Evolutionary conservation across 2,113 vertebrate genomes (phyloP).

Genomic region (Bufo gargarizans): DNA sequence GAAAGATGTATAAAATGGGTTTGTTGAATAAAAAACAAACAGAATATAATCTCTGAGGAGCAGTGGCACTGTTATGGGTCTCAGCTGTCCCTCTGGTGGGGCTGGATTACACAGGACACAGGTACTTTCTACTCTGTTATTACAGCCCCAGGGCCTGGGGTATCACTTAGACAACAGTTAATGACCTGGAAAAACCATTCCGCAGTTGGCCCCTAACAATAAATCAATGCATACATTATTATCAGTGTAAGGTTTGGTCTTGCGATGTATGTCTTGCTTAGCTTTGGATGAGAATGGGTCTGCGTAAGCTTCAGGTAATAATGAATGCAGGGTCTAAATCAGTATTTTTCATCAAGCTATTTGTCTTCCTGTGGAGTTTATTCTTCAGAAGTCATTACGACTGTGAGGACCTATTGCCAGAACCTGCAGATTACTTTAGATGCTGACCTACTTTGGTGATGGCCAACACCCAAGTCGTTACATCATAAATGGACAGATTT

Average conservation of each 20-base stretch:
- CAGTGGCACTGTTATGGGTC: not conserved
- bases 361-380: conserved; percentile 6
- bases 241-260: not conserved
- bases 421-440: conserved; percentile 42
- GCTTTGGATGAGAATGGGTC: not conserved
- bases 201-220: not conserved
- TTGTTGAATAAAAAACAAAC: too few species aligned
- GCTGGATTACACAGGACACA: conserved; percentile 16
- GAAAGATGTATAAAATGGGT: not conserved
- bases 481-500: conserved; percentile 26
- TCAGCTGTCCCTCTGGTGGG: conserved; percentile 13
- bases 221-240: conserved; percentile 41
- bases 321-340: not conserved
- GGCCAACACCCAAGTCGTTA: conserved; percentile 2
- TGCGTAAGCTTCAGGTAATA: not conserved
- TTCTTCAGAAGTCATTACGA: conserved; percentile 42
- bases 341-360: conserved; percentile 1
- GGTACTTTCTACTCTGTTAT: conserved; percentile 23
- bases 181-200: conserved; percentile 30
- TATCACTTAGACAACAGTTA: conserved; percentile 24
- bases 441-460: conserved; percentile 41
- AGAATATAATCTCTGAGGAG: too few species aligned
- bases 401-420: conserved; percentile 23
- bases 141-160: conserved; percentile 13
- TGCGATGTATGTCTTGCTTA: not conserved